phyloP scores from a whole-genome alignment of 2,113 vertebrate species.

The Pterocles gutturalis region DNA sequence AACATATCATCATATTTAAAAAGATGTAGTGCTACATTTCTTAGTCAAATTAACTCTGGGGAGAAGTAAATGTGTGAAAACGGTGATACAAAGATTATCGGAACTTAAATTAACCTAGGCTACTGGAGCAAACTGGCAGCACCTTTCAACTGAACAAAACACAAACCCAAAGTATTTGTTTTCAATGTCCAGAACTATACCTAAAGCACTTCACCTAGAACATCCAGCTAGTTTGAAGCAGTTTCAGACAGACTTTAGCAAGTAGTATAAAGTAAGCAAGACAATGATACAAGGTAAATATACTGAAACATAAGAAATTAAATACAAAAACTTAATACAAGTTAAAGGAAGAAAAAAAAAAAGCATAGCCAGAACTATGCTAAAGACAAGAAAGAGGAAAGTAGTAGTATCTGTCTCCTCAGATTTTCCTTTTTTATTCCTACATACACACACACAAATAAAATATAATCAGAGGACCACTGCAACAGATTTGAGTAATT shows the following conservation, averaged over 20 bases:
- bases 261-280: background rate
- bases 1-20: background rate
- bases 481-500: background rate
- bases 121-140: background rate
- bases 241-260: background rate
- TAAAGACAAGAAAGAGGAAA: background rate
- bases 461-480: background rate
- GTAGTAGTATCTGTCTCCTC: background rate
- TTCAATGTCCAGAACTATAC: background rate
- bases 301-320: background rate
- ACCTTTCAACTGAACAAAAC: background rate
- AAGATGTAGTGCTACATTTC: background rate
- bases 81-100: background rate
- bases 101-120: background rate
- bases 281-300: background rate
- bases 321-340: background rate
- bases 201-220: background rate
- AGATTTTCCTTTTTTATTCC: background rate
- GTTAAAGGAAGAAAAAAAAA: background rate
- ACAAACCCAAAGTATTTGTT: rapidly evolving
- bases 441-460: background rate
- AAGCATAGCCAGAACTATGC: background rate
- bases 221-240: background rate
- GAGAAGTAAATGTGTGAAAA: background rate
- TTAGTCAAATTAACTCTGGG: background rate